Percentiles rank a stretch among this genome's conserved stretches.
Conservation (phyloP, 2,888 invertebrate genomes). For the Flexamia atlantica region DNA sequence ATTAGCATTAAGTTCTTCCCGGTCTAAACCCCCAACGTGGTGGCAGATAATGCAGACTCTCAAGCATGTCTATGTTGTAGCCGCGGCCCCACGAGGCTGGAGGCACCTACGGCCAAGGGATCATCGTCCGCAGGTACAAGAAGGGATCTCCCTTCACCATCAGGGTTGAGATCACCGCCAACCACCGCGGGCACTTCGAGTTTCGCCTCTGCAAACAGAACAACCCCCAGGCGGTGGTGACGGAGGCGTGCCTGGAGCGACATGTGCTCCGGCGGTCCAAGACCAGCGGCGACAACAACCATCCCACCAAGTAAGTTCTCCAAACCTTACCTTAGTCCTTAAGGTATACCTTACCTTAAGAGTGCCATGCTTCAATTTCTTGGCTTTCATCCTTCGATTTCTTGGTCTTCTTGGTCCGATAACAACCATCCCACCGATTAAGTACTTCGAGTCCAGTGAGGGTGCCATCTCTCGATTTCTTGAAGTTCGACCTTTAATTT, state of each 20-base stretch:
- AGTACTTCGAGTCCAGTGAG: too few species aligned
- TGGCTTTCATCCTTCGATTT: too few species aligned
- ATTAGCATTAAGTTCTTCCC: too few species aligned
- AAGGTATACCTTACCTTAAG: too few species aligned
- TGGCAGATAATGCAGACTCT: too few species aligned
- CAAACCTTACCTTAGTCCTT: not conserved
- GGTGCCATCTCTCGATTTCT: too few species aligned
- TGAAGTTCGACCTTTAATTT: too few species aligned
- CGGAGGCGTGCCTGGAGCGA: conserved; percentile 88
- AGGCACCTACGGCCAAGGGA: conserved; percentile 89
- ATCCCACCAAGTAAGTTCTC: conserved; percentile 38
- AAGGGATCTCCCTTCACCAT: conserved; percentile 83
- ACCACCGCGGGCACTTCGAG: conserved; percentile 91
- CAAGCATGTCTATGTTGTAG: conserved; percentile 70
- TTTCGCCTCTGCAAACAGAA: conserved; percentile 88
- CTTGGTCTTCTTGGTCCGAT: too few species aligned
- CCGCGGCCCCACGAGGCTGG: conserved; percentile 91
- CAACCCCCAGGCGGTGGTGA: conserved; percentile 76
- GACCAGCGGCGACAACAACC: conserved; percentile 68
- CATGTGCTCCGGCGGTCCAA: conserved; percentile 80
- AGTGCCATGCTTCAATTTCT: too few species aligned
- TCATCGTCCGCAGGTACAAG: conserved; percentile 88
- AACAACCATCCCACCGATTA: too few species aligned
- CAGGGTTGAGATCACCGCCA: conserved; percentile 91
- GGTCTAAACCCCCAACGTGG: too few species aligned